These are phyloP conservation scores for Anabas testudineus DNA, from an alignment of 2,797 vertebrate species.

Conservation along the genomic window DNA sequence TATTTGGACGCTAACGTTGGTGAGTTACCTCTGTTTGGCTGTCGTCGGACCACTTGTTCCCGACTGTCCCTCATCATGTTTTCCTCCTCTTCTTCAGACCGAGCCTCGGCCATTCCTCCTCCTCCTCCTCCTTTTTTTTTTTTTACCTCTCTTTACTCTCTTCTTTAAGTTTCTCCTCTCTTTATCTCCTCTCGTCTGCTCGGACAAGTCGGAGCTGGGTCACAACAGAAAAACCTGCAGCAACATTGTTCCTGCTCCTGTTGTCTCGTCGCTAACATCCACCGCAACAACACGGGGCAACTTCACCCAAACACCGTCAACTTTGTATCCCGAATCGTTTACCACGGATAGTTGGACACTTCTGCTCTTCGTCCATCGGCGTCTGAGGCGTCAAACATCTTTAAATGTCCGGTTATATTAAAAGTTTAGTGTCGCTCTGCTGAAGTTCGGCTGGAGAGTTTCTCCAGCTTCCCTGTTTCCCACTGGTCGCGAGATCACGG, in stretches of 20 bases:
- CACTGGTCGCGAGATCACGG: conserved; percentile 33
- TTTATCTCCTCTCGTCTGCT: no score
- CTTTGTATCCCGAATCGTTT: background rate
- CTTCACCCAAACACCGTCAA: conserved; percentile 38
- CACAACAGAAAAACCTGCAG: conserved; percentile 21
- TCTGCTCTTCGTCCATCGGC: rapidly evolving
- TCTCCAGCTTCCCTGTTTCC: conserved; percentile 32
- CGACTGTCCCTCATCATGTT: conserved; percentile 60
- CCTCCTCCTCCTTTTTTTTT: background rate
- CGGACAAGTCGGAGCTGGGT: conserved; percentile 34
- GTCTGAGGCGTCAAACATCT: rapidly evolving
- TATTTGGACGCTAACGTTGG: no score
- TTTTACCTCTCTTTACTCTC: background rate
- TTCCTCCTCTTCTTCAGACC: conserved; percentile 74
- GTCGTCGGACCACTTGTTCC: conserved; percentile 73
- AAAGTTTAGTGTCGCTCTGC: background rate
- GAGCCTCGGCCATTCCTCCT: conserved; percentile 76
- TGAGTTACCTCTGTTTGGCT: conserved; percentile 61
- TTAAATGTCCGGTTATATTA: rapidly evolving
- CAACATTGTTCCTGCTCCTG: conserved; percentile 17
- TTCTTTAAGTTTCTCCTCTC: no score
- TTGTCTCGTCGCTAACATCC: conserved; percentile 27
- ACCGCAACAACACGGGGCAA: conserved; percentile 33
- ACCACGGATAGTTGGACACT: rapidly evolving
- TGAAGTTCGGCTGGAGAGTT: conserved; percentile 15